A percentile compares a stretch with the other conserved stretches of the same genome.
phyloP scores from a whole-genome alignment of 2,113 vertebrate species.

The Xenopus laevis region DNA sequence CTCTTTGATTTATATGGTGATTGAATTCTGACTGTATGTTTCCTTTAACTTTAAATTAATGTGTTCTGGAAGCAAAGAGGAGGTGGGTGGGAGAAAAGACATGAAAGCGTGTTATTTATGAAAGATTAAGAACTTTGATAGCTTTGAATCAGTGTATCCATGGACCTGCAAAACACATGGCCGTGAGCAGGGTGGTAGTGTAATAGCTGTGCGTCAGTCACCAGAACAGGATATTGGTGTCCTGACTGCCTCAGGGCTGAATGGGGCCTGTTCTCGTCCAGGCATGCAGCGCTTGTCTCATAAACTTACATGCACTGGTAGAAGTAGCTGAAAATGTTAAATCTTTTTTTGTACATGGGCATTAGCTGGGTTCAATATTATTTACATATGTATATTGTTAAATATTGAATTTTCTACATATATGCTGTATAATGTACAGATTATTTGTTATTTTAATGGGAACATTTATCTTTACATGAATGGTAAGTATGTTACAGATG shows the following conservation, averaged over 20 bases:
- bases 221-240: slow-evolving; percentile 33
- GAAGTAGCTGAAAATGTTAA: too few species aligned
- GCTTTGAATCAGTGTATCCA: slow-evolving; percentile 4
- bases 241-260: not conserved
- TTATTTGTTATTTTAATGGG: too few species aligned
- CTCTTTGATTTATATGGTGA: too few species aligned
- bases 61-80: not conserved
- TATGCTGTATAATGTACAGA: too few species aligned
- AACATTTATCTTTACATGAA: too few species aligned
- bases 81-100: not conserved
- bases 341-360: too few species aligned
- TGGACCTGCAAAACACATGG: slow-evolving; percentile 30
- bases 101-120: not conserved
- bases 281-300: slow-evolving; percentile 3
- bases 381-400: too few species aligned
- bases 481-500: too few species aligned
- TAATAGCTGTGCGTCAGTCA: slow-evolving; percentile 20
- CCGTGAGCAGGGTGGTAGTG: not conserved
- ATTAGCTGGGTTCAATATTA: too few species aligned
- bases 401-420: too few species aligned
- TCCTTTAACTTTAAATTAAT: not conserved
- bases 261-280: not conserved
- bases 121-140: slow-evolving; percentile 27
- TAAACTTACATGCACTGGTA: not conserved
- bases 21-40: too few species aligned